Evolutionary conservation across 2,797 vertebrate genomes (phyloP).

Genomic region (Vespertilio murinus): DNA sequence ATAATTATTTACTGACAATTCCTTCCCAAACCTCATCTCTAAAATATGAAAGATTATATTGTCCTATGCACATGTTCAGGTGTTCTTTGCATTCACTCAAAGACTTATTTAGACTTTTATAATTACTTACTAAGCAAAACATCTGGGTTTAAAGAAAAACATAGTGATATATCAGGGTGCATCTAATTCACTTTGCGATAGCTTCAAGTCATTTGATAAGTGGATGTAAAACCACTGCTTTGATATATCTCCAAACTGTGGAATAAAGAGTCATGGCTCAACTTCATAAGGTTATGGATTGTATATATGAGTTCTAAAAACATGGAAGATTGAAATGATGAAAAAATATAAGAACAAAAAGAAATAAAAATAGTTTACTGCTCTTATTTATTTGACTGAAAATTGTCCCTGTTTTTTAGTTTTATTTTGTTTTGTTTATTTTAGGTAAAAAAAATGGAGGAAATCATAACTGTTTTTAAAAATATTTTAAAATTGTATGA

Average conservation of each 20-base stretch:
- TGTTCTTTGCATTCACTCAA: background rate
- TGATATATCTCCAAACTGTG: background rate
- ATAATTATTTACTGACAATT: background rate
- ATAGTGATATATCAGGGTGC: background rate
- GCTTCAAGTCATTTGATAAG: background rate
- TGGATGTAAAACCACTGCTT: background rate
- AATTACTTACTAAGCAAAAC: background rate
- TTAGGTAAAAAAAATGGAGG: background rate
- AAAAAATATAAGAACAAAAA: background rate
- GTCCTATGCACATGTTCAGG: background rate
- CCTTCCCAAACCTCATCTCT: background rate
- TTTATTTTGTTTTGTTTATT: background rate
- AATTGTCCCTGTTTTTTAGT: background rate
- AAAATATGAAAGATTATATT: background rate
- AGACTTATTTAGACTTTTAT: background rate
- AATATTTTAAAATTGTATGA: background rate
- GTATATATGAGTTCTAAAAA: background rate
- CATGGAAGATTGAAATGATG: background rate
- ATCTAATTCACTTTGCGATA: background rate
- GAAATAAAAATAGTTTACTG: background rate
- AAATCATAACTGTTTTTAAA: background rate
- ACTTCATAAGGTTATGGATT: background rate
- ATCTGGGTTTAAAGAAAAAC: background rate
- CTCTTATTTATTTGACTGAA: background rate
- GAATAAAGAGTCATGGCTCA: background rate